Evolutionary conservation across 1,140 invertebrate genomes (phyloP).

Genomic region (Penaeus japonicus): DNA sequence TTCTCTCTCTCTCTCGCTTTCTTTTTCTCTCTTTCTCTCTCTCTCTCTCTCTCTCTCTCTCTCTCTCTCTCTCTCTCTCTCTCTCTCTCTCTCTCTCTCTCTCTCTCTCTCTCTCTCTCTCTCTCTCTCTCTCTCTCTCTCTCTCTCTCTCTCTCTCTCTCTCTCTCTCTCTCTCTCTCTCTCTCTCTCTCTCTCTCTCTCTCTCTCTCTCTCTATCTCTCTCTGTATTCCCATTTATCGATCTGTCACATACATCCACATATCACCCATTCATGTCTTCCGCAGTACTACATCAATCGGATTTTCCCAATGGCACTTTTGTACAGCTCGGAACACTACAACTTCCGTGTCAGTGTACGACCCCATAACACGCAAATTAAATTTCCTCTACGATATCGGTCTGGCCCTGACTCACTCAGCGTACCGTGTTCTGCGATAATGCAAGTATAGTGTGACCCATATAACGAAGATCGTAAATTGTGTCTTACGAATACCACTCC

Average conservation of each 20-base stretch:
- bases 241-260: background rate
- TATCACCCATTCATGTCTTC: background rate
- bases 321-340: too few relatives aligned
- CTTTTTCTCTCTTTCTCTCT: background rate
- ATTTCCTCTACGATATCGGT: too few relatives aligned
- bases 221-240: background rate
- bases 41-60: background rate
- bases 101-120: slow-evolving; percentile 32
- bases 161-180: slow-evolving; percentile 22
- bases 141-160: slow-evolving; percentile 33
- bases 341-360: too few relatives aligned
- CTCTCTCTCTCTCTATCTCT: background rate
- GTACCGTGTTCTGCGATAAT: too few relatives aligned
- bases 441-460: too few relatives aligned
- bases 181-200: background rate
- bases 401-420: too few relatives aligned
- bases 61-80: background rate
- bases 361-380: too few relatives aligned
- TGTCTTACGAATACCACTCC: too few relatives aligned
- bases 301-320: too few relatives aligned
- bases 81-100: slow-evolving; percentile 25
- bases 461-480: too few relatives aligned
- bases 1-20: background rate
- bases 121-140: slow-evolving; percentile 10
- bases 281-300: too few relatives aligned